A percentile compares a stretch with the other conserved stretches of the same genome.
Conservation (phyloP, 1,140 invertebrate genomes). For the Chrysoperla carnea region DNA sequence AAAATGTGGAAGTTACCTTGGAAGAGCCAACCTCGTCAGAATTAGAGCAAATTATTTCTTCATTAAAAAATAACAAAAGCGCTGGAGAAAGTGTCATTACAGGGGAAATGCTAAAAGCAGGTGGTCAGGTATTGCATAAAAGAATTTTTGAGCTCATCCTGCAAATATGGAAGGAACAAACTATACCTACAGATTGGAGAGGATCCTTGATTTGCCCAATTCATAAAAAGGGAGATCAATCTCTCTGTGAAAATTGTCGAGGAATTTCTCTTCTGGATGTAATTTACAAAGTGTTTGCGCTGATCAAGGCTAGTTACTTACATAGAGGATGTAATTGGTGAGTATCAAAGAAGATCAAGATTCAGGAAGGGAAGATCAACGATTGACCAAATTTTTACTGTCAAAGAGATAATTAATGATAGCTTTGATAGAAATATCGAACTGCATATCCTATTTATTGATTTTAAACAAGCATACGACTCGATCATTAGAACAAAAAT, state of each 20-base stretch:
- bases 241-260: constrained; percentile 7
- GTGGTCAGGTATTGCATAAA: too few species aligned
- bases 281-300: constrained; percentile 5
- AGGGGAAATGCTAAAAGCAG: too few species aligned
- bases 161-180: constrained; percentile 5
- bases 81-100: too few species aligned
- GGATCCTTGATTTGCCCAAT: constrained; percentile 2
- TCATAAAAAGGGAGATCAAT: constrained; percentile 7
- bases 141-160: too few species aligned
- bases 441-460: constrained; percentile 6
- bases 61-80: too few species aligned
- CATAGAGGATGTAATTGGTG: constrained; percentile 5
- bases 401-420: not conserved
- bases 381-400: constrained; percentile 8
- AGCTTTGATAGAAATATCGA: too few species aligned
- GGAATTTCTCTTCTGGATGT: constrained; percentile 6
- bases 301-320: not conserved
- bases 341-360: constrained; percentile 9
- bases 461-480: constrained; percentile 9
- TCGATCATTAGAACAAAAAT: constrained; percentile 2
- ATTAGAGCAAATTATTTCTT: too few species aligned
- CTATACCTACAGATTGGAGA: constrained; percentile 3
- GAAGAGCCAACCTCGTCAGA: too few species aligned
- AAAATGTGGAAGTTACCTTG: too few species aligned
- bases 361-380: constrained; percentile 7